A percentile compares a stretch with the other conserved stretches of the same genome.
phyloP scores from a whole-genome alignment of 2,113 vertebrate genomes.

The Protomyctophum bolini region DNA sequence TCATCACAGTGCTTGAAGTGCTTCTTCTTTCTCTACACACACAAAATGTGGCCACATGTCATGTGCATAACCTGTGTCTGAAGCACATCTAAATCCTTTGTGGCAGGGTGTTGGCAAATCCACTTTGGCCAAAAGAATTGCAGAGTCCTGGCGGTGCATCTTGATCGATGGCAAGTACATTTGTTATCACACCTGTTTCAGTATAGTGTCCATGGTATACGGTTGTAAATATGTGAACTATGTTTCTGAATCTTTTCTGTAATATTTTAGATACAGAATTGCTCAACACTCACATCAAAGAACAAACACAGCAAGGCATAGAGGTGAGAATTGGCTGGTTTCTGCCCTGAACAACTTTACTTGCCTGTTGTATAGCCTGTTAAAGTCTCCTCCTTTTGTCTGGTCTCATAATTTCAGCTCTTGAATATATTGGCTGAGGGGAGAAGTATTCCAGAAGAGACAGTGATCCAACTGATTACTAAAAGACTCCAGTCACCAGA shows the following conservation, averaged over 20 bases:
- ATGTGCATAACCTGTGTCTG: no score
- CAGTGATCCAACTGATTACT: conserved; percentile 83
- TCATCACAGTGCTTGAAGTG: no score
- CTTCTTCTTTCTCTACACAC: no score
- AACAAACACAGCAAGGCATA: conserved; percentile 77
- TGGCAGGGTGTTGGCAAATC: conserved; percentile 91
- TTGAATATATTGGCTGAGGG: conserved; percentile 81
- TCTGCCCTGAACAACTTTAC: no score
- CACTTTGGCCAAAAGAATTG: conserved; percentile 84
- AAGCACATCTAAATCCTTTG: conserved; percentile 24
- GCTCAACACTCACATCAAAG: conserved; percentile 78
- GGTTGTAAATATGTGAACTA: not conserved
- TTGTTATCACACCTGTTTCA: not conserved
- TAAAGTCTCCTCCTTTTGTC: not conserved
- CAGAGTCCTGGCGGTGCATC: conserved; percentile 86
- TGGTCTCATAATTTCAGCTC: conserved; percentile 71
- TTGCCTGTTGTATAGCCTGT: no score
- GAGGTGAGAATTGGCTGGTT: conserved; percentile 74
- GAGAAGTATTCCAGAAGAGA: conserved; percentile 82
- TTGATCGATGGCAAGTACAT: conserved; percentile 86
- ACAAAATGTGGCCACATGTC: no score
- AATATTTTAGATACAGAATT: conserved; percentile 83
- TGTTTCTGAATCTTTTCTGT: conserved; percentile 10
- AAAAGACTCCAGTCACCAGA: conserved; percentile 84
- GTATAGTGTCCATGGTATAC: not conserved